Base-by-base conservation (phyloP, 2,888 invertebrate species). In the Monopis laevigella region DNA sequence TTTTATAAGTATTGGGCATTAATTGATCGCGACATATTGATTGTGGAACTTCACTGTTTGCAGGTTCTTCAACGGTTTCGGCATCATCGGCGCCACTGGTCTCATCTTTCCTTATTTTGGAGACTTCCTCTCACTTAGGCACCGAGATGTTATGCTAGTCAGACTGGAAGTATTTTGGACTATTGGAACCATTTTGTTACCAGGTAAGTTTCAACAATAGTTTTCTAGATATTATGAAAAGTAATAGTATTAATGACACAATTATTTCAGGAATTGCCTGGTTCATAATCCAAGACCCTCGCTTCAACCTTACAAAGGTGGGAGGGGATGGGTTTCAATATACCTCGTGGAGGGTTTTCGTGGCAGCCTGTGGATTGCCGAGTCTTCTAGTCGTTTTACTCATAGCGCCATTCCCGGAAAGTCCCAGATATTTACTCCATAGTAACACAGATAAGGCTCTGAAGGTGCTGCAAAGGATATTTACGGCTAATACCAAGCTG, bases 31-130 rank as follows among this genome's bases (percentile, higher is more conserved):
- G 29, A 11, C 29, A 11, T n/a, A 29, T 29, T 29, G 29, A 11
- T 29, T 21, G 8, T 21, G 8, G 24, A 21, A 5, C 8, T 5
- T 21, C 8, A 7, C 24, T 43, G 44, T 39, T 64, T 63, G 2
- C 68, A 84, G 86, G 55, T 87, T 87, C 54, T 82, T 86, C 59
- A 86, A 83, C 45, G 87, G 87, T 2, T 85, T 86, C 49, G 85
- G 85, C 32, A 84, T 86, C 53, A 85, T 85, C 49, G 85, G 85
- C 0, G 84, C 85, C 38, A 84, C 84, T 4, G 85, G 84, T 29
- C 75, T 84, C 18, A 59, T 84, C 44, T 84, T 85, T 54, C 82
- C 85, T 0, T 86, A 83, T 59, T 73, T 85, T 38, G 83, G 84
- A 8, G 83, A 85, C 55, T 85, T 84, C 55, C 65, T 84, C 43